Percentiles rank a stretch among this genome's conserved stretches.
phyloP scores from a whole-genome alignment of 2,888 invertebrate genomes.

The Notocelia uddmanniana region DNA sequence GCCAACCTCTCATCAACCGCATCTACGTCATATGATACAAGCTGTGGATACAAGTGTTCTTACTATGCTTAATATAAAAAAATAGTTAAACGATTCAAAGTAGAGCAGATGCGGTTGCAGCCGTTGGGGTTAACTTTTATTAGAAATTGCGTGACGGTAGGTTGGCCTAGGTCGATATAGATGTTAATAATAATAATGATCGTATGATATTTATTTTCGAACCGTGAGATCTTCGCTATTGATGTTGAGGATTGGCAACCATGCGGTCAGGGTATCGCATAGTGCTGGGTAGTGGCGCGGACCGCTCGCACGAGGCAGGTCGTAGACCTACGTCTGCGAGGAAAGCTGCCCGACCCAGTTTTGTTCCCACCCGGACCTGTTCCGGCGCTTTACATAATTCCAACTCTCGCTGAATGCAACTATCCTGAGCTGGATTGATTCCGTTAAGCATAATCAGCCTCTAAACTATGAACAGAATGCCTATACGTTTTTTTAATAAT shows the following conservation, averaged over 20 bases:
- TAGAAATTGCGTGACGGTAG: not conserved
- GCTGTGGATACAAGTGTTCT: not conserved
- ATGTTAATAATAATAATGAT: too few relatives aligned
- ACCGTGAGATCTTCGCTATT: too few relatives aligned
- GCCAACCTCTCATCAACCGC: slow-evolving; percentile 60
- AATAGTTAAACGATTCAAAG: not conserved
- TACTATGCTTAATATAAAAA: not conserved
- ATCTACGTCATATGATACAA: not conserved
- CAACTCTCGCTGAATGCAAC: slow-evolving; percentile 58
- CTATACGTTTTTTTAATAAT: not conserved
- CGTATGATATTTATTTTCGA: too few relatives aligned
- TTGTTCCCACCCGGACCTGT: slow-evolving; percentile 56
- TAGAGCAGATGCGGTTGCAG: not conserved
- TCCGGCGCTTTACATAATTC: slow-evolving; percentile 63
- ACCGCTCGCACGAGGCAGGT: slow-evolving; percentile 1
- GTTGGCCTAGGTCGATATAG: not conserved
- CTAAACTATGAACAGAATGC: not conserved
- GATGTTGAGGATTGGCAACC: not conserved
- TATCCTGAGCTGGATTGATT: slow-evolving; percentile 45
- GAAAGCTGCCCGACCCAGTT: slow-evolving; percentile 76
- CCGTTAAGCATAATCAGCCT: not conserved
- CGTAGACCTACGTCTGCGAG: slow-evolving; percentile 59
- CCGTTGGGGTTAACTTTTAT: too few relatives aligned
- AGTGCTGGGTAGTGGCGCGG: not conserved
- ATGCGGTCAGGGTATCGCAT: not conserved